These are phyloP conservation scores for Meloidogyne floridensis DNA, from an alignment of 1,140 invertebrate species.

Conservation along the genomic window DNA sequence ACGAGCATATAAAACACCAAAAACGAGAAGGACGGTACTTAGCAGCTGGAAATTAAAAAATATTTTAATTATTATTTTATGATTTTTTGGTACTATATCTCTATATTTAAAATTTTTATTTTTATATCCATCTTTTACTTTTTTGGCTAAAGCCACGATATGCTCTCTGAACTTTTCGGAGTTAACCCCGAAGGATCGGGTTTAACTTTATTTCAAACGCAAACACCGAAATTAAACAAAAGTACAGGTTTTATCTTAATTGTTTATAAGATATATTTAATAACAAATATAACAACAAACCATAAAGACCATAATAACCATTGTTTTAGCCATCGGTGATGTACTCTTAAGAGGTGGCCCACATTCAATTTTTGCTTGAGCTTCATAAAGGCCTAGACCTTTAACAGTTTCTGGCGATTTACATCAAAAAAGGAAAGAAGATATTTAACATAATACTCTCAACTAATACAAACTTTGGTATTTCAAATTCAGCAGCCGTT, in stretches of 20 bases:
- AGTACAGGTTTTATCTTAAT: too few species aligned
- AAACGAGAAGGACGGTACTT: background rate
- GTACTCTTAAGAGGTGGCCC: background rate
- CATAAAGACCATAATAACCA: background rate
- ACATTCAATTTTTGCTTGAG: background rate
- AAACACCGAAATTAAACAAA: too few species aligned
- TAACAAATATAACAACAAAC: background rate
- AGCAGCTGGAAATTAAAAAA: background rate
- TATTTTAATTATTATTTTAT: too few species aligned
- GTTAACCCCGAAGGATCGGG: too few species aligned
- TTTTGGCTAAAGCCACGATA: too few species aligned
- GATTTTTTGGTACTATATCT: too few species aligned
- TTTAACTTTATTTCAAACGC: too few species aligned
- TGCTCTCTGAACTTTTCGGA: too few species aligned
- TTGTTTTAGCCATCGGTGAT: background rate
- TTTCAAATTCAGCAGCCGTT: background rate
- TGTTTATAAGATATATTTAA: background rate
- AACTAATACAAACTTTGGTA: background rate
- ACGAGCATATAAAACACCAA: background rate
- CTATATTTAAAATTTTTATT: too few species aligned
- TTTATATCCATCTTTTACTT: too few species aligned
- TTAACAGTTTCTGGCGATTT: conserved; percentile 15
- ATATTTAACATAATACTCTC: background rate
- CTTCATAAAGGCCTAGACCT: conserved; percentile 21
- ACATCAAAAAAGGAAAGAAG: conserved; percentile 16